Evolutionary conservation across 1,140 invertebrate species (phyloP).

Genomic region (Saccostrea glomerata): DNA sequence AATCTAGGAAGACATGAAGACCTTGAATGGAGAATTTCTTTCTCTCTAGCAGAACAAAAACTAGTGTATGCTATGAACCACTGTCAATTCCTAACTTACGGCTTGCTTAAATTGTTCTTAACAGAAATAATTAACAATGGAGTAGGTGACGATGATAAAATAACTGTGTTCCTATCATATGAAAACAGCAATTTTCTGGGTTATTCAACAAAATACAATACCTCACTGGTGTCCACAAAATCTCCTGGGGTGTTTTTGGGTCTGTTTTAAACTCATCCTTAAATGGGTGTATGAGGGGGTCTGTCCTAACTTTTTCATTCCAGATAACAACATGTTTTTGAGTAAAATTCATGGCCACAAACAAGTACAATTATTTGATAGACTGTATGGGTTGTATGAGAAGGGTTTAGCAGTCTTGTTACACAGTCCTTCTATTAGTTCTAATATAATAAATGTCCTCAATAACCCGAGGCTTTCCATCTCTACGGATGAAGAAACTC

Average conservation of each 20-base stretch:
- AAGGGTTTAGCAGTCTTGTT: not conserved
- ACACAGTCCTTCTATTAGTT: not conserved
- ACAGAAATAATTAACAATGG: not conserved
- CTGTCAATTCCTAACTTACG: not conserved
- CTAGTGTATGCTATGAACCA: not conserved
- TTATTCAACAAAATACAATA: not conserved
- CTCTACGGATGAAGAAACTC: not conserved
- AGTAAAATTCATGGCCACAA: not conserved
- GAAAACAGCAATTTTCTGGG: not conserved
- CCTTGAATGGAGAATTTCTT: not conserved
- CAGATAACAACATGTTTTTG: not conserved
- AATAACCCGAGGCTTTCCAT: not conserved
- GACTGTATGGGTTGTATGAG: not conserved
- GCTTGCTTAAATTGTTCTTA: not conserved
- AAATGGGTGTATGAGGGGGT: conserved; percentile 4
- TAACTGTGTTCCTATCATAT: not conserved
- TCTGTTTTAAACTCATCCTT: not conserved
- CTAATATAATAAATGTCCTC: not conserved
- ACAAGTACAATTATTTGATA: not conserved
- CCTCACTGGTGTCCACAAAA: not conserved
- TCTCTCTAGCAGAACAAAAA: not conserved
- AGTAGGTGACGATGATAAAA: not conserved
- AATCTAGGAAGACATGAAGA: not conserved
- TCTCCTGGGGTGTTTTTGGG: not conserved
- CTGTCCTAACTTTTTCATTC: not conserved